Evolutionary conservation across 2,113 vertebrate genomes (phyloP).

Genomic region (Balaeniceps rex): DNA sequence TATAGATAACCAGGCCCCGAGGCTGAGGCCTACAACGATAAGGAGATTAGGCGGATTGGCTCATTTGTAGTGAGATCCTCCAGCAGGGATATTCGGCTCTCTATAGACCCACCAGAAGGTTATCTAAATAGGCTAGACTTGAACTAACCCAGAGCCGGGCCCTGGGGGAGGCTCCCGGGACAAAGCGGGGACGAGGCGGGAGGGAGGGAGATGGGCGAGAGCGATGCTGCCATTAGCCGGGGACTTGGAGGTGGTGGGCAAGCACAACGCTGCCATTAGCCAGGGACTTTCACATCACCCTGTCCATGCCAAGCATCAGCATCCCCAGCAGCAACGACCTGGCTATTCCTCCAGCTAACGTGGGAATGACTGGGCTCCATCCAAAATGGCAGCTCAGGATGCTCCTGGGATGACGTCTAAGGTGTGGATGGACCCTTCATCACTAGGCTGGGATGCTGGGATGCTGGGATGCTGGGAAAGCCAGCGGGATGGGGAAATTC

Average conservation of each 20-base stretch:
- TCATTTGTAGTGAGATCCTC: conserved; percentile 74
- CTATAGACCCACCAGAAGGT: conserved; percentile 73
- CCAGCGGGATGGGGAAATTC: background rate
- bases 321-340: fast-evolving
- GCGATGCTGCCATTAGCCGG: background rate
- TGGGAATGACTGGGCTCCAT: fast-evolving
- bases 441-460: background rate
- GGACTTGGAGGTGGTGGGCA: background rate
- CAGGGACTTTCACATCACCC: background rate
- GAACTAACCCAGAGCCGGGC: conserved; percentile 61
- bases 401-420: fast-evolving
- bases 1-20: conserved; percentile 63
- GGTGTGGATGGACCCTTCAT: fast-evolving
- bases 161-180: conserved; percentile 64
- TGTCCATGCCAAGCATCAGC: fast-evolving
- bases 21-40: conserved; percentile 74
- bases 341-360: fast-evolving
- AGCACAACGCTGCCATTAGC: fast-evolving
- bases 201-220: conserved; percentile 33
- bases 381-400: fast-evolving
- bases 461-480: background rate
- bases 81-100: conserved; percentile 67
- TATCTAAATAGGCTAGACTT: conserved; percentile 75
- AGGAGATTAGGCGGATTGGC: conserved; percentile 77
- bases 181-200: conserved; percentile 27